Evolutionary conservation across 2,113 vertebrate genomes (phyloP).

Genomic region (Ivindomyrus marchei): DNA sequence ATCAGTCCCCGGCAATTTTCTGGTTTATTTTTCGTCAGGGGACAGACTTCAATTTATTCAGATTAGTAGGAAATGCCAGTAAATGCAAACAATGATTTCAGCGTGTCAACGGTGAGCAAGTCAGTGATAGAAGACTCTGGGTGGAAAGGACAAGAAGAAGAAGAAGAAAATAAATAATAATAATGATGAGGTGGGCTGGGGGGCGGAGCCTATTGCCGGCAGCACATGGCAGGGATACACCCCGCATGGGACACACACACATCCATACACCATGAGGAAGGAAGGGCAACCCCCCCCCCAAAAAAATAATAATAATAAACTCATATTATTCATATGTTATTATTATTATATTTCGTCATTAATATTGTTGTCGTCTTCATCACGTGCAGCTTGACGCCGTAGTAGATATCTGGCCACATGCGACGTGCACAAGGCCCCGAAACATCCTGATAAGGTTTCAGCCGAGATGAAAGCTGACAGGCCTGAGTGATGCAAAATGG

Average conservation of each 20-base stretch:
- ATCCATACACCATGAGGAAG: background rate
- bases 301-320: background rate
- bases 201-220: too few species aligned
- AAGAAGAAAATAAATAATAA: too few species aligned
- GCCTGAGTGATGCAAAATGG: background rate
- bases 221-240: too few species aligned
- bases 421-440: background rate
- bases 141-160: background rate
- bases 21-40: background rate
- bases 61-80: background rate
- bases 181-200: background rate
- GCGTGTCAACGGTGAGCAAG: background rate
- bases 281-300: too few species aligned
- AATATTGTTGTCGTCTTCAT: background rate
- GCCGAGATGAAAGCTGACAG: background rate
- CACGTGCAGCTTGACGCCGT: background rate
- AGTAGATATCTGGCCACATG: background rate
- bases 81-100: background rate
- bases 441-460: background rate
- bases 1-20: background rate
- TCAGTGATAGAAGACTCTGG: background rate
- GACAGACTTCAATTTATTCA: background rate
- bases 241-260: background rate
- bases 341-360: background rate
- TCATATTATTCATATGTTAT: background rate